Base-by-base conservation (phyloP, 2,113 vertebrate genomes). In the Arvicanthis niloticus region DNA sequence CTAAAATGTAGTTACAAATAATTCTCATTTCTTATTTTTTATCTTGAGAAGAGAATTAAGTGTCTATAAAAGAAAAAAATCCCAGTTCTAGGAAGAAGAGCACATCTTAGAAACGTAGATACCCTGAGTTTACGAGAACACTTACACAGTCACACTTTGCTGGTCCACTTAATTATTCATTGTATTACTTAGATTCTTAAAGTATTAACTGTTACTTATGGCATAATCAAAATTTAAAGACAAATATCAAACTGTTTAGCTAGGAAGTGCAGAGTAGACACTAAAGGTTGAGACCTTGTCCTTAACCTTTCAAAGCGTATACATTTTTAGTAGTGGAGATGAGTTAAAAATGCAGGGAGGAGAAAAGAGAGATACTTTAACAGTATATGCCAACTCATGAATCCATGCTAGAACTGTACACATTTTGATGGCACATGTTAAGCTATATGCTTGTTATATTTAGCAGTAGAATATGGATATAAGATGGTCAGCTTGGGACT, bases 1-100 rank as follows among this genome's bases (percentile, higher is more conserved):
- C 72, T 56, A 24, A 80, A 97, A 95, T 89, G 48, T 77, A 90
- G 56, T 84, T 92, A 62, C 84, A 53, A 96, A 78, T 13, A 80
- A 77, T 53, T 82, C 31, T 70, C 26, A 31, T 81, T 92, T 76
- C 53, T 70, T 58, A 31, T 37, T 56, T 96, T 82, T n/a, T 78
- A 1, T 72, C 93, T 93, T 68, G 56, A 88, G 90, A 92, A 75
- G 53, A 93, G 76, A 87, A 87, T 88, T 94, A 21, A 60, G 45
- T 78, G 6, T 13, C 12, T 42, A 65, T 11, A 78, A 67, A 17
- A 72, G 68, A 68, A 78, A 19, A 48, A 13, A 77, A 62, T 68
- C 42, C 65, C 51, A 91, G 91, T 58, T 56, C 37, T 76, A 81
- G 19, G 60, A 85, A 94, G 89, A 94, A 21, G 87, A 91, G 40